Percentiles rank a stretch among this genome's conserved stretches.
Evolutionary conservation across 2,888 invertebrate genomes (phyloP).

Genomic region (Rhamphomyia laevipes): DNA sequence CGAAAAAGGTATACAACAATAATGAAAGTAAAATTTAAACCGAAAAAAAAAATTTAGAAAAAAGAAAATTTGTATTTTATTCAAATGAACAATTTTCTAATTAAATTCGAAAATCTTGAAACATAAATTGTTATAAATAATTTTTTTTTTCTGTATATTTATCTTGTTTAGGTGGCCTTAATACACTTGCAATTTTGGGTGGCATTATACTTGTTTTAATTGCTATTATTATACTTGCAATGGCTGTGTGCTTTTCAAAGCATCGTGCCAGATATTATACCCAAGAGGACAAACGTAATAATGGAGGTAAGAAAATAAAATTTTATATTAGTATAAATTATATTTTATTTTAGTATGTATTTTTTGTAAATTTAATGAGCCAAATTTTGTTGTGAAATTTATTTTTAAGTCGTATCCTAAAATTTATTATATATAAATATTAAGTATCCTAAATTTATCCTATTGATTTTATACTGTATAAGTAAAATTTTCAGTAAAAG

Average conservation of each 20-base stretch:
- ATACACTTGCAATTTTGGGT: conserved; percentile 36
- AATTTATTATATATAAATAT: too few species aligned
- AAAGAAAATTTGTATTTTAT: not conserved
- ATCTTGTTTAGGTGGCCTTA: conserved; percentile 40
- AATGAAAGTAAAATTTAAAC: conserved; percentile 10
- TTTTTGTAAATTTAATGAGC: not conserved
- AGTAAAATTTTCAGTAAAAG: too few species aligned
- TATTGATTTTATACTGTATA: too few species aligned
- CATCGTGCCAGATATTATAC: conserved; percentile 68
- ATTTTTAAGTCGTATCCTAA: too few species aligned
- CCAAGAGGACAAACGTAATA: conserved; percentile 53
- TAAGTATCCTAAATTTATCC: too few species aligned
- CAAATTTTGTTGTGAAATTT: too few species aligned
- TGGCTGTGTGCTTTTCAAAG: conserved; percentile 48
- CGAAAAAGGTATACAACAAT: conserved; percentile 37
- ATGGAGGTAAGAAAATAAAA: conserved; percentile 19
- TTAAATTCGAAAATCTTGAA: not conserved
- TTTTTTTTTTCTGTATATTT: not conserved
- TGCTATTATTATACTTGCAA: conserved; percentile 32
- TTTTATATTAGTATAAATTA: not conserved
- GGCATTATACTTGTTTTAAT: conserved; percentile 36
- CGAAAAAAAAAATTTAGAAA: not conserved
- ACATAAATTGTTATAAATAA: not conserved
- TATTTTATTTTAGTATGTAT: not conserved
- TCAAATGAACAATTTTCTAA: not conserved